Evolutionary conservation across 2,888 invertebrate species (phyloP).

Genomic region (Drosophila kanekoi): DNA sequence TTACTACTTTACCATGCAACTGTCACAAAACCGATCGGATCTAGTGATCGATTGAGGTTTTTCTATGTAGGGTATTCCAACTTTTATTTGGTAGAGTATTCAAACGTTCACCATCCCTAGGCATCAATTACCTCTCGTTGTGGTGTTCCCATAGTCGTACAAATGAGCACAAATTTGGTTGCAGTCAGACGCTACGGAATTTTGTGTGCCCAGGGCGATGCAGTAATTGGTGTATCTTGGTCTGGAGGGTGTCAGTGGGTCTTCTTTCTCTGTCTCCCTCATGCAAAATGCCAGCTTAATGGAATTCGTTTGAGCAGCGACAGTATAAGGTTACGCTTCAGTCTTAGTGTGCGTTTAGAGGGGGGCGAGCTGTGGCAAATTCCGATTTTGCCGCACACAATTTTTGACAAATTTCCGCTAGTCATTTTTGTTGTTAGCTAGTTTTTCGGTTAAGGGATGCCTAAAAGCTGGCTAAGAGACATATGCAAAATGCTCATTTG

Average conservation of each 20-base stretch:
- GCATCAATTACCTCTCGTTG: background rate
- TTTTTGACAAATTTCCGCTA: constrained; percentile 23
- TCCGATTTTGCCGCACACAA: background rate
- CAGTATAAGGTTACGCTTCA: constrained; percentile 38
- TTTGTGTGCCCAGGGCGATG: constrained; percentile 10
- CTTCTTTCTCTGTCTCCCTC: constrained; percentile 1
- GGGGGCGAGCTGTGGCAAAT: background rate
- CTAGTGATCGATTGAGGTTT: too few relatives aligned
- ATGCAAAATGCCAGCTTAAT: constrained; percentile 49
- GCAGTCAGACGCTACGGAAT: constrained; percentile 25
- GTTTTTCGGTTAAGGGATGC: background rate
- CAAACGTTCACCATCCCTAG: background rate
- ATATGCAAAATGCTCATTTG: constrained; percentile 53
- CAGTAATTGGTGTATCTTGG: constrained; percentile 35
- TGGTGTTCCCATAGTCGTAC: constrained; percentile 8
- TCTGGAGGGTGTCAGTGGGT: background rate
- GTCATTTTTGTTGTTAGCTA: background rate
- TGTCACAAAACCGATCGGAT: too few relatives aligned
- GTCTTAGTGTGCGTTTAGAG: constrained; percentile 7
- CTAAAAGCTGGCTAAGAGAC: constrained; percentile 16
- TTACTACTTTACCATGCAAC: too few relatives aligned
- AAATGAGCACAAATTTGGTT: constrained; percentile 57
- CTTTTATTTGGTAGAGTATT: constrained; percentile 6
- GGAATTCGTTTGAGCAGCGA: constrained; percentile 41
- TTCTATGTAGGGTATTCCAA: too few relatives aligned